Percentiles rank a stretch among this genome's conserved stretches.
Conservation (phyloP, 2,888 invertebrate species). For the Cordilura impudica region DNA sequence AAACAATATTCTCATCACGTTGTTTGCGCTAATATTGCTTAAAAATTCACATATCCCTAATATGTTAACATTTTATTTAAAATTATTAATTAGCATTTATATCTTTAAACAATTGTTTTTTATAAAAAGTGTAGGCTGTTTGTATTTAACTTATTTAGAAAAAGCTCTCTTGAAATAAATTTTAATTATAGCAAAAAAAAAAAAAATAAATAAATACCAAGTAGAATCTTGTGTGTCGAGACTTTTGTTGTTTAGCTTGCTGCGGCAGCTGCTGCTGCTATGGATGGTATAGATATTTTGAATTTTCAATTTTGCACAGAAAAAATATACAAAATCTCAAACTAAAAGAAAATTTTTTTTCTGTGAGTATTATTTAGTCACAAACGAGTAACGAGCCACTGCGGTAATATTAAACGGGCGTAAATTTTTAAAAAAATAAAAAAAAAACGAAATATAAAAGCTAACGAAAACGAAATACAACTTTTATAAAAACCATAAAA, state of each 20-base stretch:
- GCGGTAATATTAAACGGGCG: slow-evolving; percentile 71
- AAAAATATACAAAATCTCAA: slow-evolving; percentile 51
- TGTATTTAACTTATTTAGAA: slow-evolving; percentile 47
- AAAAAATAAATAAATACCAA: slow-evolving; percentile 41
- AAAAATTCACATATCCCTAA: too few species aligned
- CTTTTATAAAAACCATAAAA: slow-evolving; percentile 28
- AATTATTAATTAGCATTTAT: slow-evolving; percentile 36
- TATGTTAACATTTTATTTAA: too few species aligned
- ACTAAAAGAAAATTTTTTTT: slow-evolving; percentile 55
- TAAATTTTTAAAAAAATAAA: slow-evolving; percentile 23
- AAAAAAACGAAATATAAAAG: slow-evolving; percentile 37
- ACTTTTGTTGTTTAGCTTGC: slow-evolving; percentile 27
- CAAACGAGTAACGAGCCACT: slow-evolving; percentile 78
- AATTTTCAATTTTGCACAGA: slow-evolving; percentile 63
- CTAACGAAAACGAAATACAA: slow-evolving; percentile 53
- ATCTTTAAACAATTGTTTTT: not conserved
- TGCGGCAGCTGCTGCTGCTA: slow-evolving; percentile 31
- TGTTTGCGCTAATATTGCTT: too few species aligned
- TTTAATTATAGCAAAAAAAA: slow-evolving; percentile 53
- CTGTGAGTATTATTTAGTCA: slow-evolving; percentile 73
- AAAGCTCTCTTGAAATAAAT: slow-evolving; percentile 46
- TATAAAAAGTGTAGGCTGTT: slow-evolving; percentile 54
- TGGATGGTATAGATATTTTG: slow-evolving; percentile 66
- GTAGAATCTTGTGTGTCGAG: slow-evolving; percentile 45
- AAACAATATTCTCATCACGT: too few species aligned